Conservation (phyloP, 23 tunicate species). For the Diplosoma virens region DNA sequence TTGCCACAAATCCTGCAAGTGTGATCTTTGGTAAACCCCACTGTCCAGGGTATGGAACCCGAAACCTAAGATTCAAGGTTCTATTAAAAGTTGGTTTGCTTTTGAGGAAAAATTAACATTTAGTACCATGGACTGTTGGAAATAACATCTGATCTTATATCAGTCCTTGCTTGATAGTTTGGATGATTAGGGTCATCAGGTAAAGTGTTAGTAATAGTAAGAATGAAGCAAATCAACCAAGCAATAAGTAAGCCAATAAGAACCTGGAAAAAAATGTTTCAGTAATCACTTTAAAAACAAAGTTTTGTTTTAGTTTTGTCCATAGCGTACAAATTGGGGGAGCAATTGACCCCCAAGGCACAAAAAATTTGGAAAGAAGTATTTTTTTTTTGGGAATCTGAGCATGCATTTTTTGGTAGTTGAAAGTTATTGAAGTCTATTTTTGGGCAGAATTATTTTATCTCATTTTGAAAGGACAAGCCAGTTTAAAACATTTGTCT, state of each 20-base stretch:
- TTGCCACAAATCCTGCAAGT: conserved; percentile 77
- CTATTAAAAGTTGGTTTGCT: neutral
- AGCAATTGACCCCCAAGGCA: no score
- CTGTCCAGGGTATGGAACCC: conserved; percentile 83
- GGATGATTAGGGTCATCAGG: conserved; percentile 31
- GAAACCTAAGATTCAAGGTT: conserved; percentile 47
- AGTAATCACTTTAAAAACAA: no score
- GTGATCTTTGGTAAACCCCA: conserved; percentile 86
- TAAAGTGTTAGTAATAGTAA: conserved; percentile 33
- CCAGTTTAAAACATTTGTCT: no score
- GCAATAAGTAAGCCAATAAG: conserved; percentile 20
- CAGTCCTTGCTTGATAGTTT: conserved; percentile 42
- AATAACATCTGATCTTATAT: conserved; percentile 15
- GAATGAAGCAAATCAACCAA: conserved; percentile 41
- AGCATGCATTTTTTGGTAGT: no score
- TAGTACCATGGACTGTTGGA: conserved; percentile 46
- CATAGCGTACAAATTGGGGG: no score
- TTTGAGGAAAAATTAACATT: no score
- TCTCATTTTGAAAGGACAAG: no score
- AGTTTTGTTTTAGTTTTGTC: no score
- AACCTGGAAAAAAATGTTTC: conserved; percentile 29
- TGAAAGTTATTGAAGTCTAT: no score
- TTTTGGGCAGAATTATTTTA: no score
- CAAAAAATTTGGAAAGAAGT: no score
- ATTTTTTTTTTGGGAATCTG: no score